These are phyloP conservation scores for Trimorus sp. DNA, from an alignment of 2,888 invertebrate species.

Conservation along the genomic window DNA sequence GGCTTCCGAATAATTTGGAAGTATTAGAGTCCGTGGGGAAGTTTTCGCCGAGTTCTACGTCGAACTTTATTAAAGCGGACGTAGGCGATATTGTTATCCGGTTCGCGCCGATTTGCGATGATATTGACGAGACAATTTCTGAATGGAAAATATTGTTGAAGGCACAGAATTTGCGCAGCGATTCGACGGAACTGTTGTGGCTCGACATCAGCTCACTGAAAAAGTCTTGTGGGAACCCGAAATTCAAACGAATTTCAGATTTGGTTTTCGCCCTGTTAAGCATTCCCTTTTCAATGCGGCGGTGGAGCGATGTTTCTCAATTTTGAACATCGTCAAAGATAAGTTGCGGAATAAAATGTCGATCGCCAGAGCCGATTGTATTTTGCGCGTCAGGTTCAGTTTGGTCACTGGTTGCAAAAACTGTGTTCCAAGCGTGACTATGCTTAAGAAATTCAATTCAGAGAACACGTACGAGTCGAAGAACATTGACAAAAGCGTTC, in stretches of 20 bases:
- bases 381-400: slow-evolving; percentile 17
- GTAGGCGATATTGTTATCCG: slow-evolving; percentile 48
- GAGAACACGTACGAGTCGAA: not conserved
- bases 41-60: slow-evolving; percentile 47
- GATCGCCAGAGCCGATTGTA: not conserved
- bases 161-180: not conserved
- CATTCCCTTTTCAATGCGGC: slow-evolving; percentile 64
- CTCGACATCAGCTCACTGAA: slow-evolving; percentile 43
- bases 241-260: slow-evolving; percentile 59
- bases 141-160: slow-evolving; percentile 60
- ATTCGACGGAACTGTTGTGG: slow-evolving; percentile 51
- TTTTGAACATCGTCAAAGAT: slow-evolving; percentile 50
- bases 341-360: slow-evolving; percentile 40
- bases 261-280: slow-evolving; percentile 51
- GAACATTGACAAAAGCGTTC: not conserved
- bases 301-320: slow-evolving; percentile 66
- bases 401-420: slow-evolving; percentile 10
- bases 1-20: slow-evolving; percentile 35
- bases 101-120: slow-evolving; percentile 55
- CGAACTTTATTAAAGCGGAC: slow-evolving; percentile 61
- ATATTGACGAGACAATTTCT: slow-evolving; percentile 59
- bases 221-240: slow-evolving; percentile 46
- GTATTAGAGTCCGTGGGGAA: slow-evolving; percentile 16
- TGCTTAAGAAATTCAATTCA: not conserved
- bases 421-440: not conserved